Percentiles rank a stretch among this genome's conserved stretches.
Evolutionary conservation across 1,140 invertebrate genomes (phyloP).

Genomic region (Calliphora vicina): DNA sequence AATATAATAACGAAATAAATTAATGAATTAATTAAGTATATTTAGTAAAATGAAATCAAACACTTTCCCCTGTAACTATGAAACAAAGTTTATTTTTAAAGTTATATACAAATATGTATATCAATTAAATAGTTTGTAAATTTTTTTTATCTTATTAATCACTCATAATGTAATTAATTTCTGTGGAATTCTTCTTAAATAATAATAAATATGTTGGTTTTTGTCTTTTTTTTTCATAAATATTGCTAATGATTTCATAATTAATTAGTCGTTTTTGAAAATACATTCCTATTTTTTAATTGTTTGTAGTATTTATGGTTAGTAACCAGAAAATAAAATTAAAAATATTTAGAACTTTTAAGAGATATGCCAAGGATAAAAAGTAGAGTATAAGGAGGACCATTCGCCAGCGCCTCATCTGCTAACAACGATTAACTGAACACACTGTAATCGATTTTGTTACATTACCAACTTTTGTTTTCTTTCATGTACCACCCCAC

Average conservation of each 20-base stretch:
- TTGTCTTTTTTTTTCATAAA: not conserved
- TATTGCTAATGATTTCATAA: constrained; percentile 1
- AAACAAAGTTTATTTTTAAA: not conserved
- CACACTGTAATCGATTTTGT: too few relatives aligned
- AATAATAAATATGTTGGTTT: not conserved
- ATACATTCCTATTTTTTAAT: not conserved
- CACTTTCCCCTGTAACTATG: not conserved
- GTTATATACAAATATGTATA: not conserved
- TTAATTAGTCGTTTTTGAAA: not conserved
- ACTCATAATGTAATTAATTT: not conserved
- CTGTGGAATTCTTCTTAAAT: not conserved
- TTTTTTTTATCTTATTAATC: not conserved
- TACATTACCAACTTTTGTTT: too few relatives aligned
- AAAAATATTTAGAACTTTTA: not conserved
- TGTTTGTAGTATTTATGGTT: not conserved
- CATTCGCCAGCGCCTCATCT: too few relatives aligned
- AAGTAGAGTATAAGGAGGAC: too few relatives aligned
- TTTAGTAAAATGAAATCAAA: too few relatives aligned
- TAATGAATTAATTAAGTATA: too few relatives aligned
- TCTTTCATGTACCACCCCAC: too few relatives aligned
- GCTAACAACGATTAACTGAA: too few relatives aligned
- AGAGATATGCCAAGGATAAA: not conserved
- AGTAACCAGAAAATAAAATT: not conserved
- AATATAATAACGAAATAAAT: too few relatives aligned
- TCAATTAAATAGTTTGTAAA: not conserved